These are phyloP conservation scores for Ladona fulva DNA, from an alignment of 1,140 invertebrate species.

Conservation along the genomic window DNA sequence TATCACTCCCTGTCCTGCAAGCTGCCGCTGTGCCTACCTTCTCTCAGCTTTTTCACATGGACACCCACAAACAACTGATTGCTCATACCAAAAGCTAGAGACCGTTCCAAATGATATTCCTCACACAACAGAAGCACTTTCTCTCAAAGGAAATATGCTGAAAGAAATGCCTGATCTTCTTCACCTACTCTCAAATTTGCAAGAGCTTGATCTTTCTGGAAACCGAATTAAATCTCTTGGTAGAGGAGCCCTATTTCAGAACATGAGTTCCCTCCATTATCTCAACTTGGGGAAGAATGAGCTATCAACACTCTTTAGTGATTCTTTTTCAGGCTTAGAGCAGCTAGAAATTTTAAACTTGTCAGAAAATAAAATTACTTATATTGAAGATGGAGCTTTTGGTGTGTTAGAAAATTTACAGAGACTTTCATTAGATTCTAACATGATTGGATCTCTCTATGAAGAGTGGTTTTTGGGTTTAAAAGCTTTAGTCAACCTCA, in stretches of 20 bases:
- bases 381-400: constrained; percentile 13
- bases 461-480: constrained; percentile 14
- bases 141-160: background rate
- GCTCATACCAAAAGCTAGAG: background rate
- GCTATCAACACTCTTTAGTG: constrained; percentile 11
- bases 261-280: constrained; percentile 1
- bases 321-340: constrained; percentile 1
- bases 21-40: constrained; percentile 11
- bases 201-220: constrained; percentile 2
- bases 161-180: background rate
- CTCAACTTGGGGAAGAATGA: constrained; percentile 13
- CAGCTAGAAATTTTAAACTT: background rate
- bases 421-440: background rate
- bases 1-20: background rate
- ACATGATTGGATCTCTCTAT: constrained; percentile 12
- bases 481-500: constrained; percentile 6
- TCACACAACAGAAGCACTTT: background rate
- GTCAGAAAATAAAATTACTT: background rate
- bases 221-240: constrained; percentile 8
- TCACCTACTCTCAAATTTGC: background rate
- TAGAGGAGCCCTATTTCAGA: background rate
- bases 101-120: background rate
- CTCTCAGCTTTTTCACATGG: background rate
- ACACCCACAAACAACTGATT: background rate
- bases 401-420: constrained; percentile 10